phyloP scores from a whole-genome alignment of 2,797 vertebrate genomes.

The Takifugu rubripes region DNA sequence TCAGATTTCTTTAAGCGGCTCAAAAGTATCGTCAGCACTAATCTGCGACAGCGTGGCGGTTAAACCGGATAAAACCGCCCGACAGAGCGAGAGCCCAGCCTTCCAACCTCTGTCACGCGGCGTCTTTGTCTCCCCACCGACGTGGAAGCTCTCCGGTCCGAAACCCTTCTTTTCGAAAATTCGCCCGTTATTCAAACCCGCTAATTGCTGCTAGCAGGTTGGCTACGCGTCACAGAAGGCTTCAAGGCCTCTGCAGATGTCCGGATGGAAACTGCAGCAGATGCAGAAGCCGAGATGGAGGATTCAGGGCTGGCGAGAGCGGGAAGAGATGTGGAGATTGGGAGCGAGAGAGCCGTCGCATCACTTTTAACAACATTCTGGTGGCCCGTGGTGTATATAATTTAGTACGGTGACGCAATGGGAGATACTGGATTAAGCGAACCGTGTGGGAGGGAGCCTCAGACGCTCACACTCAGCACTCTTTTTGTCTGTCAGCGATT shows the following conservation, averaged over 20 bases:
- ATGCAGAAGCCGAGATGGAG: constrained; percentile 12
- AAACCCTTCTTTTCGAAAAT: constrained; percentile 40
- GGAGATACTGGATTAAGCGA: constrained; percentile 44
- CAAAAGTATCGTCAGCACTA: not conserved
- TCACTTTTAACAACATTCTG: constrained; percentile 73
- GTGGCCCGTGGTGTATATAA: constrained; percentile 65
- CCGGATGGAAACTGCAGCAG: not conserved
- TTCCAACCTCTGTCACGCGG: constrained; percentile 42
- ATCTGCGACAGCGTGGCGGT: constrained; percentile 3
- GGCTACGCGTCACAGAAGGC: not conserved
- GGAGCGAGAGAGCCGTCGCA: constrained; percentile 57
- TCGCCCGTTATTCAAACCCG: constrained; percentile 33
- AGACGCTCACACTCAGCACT: constrained; percentile 19
- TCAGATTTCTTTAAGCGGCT: no score
- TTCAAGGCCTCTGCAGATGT: not conserved
- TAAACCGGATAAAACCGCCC: constrained; percentile 16
- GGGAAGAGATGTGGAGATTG: constrained; percentile 26
- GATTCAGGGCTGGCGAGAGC: constrained; percentile 8
- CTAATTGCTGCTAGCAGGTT: constrained; percentile 24
- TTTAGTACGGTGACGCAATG: constrained; percentile 69
- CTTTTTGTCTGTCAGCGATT: constrained; percentile 4
- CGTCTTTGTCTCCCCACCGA: constrained; percentile 52
- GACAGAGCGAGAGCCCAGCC: constrained; percentile 30
- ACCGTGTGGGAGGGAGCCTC: constrained; percentile 23
- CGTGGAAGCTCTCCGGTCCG: constrained; percentile 48